phyloP scores from a whole-genome alignment of 1,140 invertebrate species.

The Ips typographus region DNA sequence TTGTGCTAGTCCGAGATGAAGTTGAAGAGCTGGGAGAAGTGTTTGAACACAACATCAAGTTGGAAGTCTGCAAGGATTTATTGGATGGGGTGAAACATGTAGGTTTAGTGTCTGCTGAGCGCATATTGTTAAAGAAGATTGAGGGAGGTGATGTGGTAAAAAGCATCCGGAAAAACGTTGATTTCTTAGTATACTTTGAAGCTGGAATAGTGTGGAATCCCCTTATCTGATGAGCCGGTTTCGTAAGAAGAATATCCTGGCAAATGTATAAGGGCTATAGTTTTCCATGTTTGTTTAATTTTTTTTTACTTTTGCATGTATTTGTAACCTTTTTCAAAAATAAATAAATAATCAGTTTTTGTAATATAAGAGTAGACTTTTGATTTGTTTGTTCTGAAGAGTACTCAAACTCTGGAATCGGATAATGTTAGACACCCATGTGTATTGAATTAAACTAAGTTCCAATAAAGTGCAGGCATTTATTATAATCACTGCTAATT shows the following conservation, averaged over 20 bases:
- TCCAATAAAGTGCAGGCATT: not conserved
- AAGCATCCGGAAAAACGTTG: constrained; percentile 24
- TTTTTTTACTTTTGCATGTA: no score
- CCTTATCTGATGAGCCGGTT: no score
- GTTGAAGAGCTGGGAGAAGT: constrained; percentile 26
- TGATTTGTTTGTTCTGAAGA: not conserved
- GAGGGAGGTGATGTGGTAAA: constrained; percentile 24
- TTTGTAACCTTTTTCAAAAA: not conserved
- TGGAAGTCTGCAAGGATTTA: constrained; percentile 19
- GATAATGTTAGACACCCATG: not conserved
- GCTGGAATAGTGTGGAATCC: no score
- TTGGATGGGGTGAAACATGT: constrained; percentile 16
- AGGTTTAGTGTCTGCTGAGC: constrained; percentile 18
- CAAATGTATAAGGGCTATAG: no score
- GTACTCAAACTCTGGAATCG: not conserved
- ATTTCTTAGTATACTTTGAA: constrained; percentile 31
- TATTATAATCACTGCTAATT: not conserved
- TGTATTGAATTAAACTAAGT: not conserved
- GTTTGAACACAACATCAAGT: constrained; percentile 16
- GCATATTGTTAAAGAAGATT: constrained; percentile 25
- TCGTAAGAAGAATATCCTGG: no score
- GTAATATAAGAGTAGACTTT: not conserved
- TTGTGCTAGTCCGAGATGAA: constrained; percentile 21
- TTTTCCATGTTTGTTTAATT: no score
- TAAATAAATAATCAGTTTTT: not conserved